These are phyloP conservation scores for Teleiodes luculella DNA, from an alignment of 2,888 invertebrate genomes.

Conservation along the genomic window DNA sequence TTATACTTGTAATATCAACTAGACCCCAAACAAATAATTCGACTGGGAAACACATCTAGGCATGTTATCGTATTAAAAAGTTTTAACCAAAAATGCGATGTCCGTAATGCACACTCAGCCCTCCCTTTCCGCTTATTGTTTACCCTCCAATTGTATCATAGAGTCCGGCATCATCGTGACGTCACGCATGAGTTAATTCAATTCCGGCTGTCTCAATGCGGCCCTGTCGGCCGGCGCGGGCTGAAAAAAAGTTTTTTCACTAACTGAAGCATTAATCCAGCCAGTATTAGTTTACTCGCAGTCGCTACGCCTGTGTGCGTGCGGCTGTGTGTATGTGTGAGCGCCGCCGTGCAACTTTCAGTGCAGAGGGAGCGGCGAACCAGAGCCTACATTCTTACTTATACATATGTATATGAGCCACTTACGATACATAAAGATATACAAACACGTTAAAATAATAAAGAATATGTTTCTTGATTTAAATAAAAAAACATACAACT, in stretches of 20 bases:
- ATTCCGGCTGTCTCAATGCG: constrained; percentile 39
- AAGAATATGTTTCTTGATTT: too few relatives aligned
- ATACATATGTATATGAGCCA: too few relatives aligned
- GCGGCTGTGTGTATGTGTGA: constrained; percentile 67
- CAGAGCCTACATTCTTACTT: constrained; percentile 12
- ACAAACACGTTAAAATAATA: too few relatives aligned
- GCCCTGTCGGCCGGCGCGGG: constrained; percentile 73
- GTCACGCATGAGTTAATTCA: constrained; percentile 22
- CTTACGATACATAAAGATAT: too few relatives aligned
- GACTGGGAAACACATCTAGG: not conserved
- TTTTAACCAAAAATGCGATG: not conserved
- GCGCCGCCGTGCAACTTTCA: constrained; percentile 69
- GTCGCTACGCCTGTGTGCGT: too few relatives aligned
- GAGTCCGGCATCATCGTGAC: constrained; percentile 10
- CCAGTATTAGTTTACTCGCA: constrained; percentile 78
- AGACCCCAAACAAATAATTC: not conserved
- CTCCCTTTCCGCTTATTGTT: constrained; percentile 2
- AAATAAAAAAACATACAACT: too few relatives aligned
- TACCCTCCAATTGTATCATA: constrained; percentile 20
- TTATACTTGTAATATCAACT: not conserved
- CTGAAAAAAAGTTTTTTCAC: constrained; percentile 79
- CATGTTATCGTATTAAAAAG: not conserved
- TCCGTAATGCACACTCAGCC: not conserved
- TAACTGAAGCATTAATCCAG: constrained; percentile 79
- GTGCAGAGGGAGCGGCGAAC: constrained; percentile 51